These are phyloP conservation scores for Hypercompe scribonia DNA, from an alignment of 2,888 invertebrate species.

Conservation along the genomic window DNA sequence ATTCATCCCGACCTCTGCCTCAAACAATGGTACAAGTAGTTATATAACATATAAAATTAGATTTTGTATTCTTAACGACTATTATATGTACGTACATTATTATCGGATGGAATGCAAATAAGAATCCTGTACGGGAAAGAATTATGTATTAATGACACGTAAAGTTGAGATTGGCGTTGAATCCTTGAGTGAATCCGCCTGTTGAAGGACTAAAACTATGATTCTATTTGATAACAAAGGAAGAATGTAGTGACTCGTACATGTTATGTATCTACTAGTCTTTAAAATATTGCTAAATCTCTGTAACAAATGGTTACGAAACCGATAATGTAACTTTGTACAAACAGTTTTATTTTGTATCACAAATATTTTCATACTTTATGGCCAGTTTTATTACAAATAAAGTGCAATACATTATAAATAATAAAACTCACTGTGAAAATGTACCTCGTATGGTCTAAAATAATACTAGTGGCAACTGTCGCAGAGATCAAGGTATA, in stretches of 20 bases:
- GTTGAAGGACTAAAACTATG: neutral
- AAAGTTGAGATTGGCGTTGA: neutral
- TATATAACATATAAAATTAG: neutral
- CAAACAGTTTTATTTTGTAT: too few relatives aligned
- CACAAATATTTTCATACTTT: too few relatives aligned
- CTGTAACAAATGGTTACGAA: too few relatives aligned
- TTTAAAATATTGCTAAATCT: too few relatives aligned
- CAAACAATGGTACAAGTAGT: neutral
- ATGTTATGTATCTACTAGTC: neutral
- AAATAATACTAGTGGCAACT: too few relatives aligned
- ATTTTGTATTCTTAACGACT: neutral
- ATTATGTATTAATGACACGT: conserved; percentile 8
- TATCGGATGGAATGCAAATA: conserved; percentile 6
- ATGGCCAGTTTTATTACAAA: too few relatives aligned
- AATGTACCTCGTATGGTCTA: too few relatives aligned
- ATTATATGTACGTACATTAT: neutral
- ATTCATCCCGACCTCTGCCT: too few relatives aligned
- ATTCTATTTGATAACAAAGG: neutral
- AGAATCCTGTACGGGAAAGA: neutral
- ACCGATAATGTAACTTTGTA: too few relatives aligned
- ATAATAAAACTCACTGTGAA: too few relatives aligned
- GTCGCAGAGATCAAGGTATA: too few relatives aligned
- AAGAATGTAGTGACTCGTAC: neutral
- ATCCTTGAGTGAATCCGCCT: neutral
- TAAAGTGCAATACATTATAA: too few relatives aligned